Evolutionary conservation across 2,797 vertebrate species (phyloP).

Genomic region (Sebastiscus albofasciatus): DNA sequence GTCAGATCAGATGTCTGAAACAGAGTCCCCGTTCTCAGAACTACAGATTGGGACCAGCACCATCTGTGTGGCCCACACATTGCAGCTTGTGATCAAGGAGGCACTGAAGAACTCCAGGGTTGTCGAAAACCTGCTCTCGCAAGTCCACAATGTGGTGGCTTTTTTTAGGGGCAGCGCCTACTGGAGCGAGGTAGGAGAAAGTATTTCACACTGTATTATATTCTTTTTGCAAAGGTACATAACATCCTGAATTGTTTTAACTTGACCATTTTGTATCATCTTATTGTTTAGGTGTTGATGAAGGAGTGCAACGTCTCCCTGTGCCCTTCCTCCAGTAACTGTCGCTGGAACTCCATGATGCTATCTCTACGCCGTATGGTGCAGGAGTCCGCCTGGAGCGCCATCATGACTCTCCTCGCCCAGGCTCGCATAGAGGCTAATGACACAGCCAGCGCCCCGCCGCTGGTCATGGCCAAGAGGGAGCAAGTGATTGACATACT

Average conservation of each 20-base stretch:
- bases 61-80: slow-evolving; percentile 64
- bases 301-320: slow-evolving; percentile 77
- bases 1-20: slow-evolving; percentile 63
- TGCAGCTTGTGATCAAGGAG: slow-evolving; percentile 81
- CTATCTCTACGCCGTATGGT: slow-evolving; percentile 72
- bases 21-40: slow-evolving; percentile 65
- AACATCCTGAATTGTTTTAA: background rate
- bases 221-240: background rate
- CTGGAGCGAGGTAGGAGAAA: slow-evolving; percentile 79
- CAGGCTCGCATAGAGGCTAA: slow-evolving; percentile 79
- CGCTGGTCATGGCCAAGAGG: slow-evolving; percentile 75
- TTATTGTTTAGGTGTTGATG: slow-evolving; percentile 66
- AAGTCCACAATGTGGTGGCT: slow-evolving; percentile 80
- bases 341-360: slow-evolving; percentile 82
- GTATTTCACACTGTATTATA: background rate
- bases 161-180: slow-evolving; percentile 81
- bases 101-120: slow-evolving; percentile 82
- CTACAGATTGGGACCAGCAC: slow-evolving; percentile 72
- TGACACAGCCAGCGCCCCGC: slow-evolving; percentile 68
- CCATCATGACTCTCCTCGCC: slow-evolving; percentile 73
- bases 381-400: slow-evolving; percentile 73
- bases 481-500: slow-evolving; percentile 83
- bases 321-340: slow-evolving; percentile 65
- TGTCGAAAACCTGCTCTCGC: slow-evolving; percentile 79
- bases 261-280: background rate